Conservation (phyloP, 2,113 vertebrate genomes). For the Pterocles gutturalis region DNA sequence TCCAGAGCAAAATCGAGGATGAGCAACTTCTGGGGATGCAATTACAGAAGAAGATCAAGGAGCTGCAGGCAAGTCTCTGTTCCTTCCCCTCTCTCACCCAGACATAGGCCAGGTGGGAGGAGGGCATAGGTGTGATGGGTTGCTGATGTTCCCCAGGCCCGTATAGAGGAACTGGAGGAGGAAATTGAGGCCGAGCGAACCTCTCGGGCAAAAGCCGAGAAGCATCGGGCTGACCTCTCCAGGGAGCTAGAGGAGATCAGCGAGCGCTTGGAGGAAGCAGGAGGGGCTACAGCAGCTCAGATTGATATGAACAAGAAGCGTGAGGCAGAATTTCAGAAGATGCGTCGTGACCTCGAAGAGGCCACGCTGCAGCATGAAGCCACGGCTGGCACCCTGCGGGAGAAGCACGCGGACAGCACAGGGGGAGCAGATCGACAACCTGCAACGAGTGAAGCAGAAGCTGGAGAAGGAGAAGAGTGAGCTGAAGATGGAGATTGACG, state of each 20-base stretch:
- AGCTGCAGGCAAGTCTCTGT: constrained; percentile 68
- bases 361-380: no score
- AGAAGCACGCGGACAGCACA: no score
- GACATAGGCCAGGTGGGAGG: constrained; percentile 59
- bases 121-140: background rate
- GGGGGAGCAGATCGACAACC: constrained; percentile 85
- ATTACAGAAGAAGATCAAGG: constrained; percentile 86
- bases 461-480: constrained; percentile 95
- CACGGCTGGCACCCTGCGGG: no score
- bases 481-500: constrained; percentile 91
- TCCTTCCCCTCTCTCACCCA: background rate
- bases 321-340: no score
- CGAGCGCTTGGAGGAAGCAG: constrained; percentile 87
- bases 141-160: constrained; percentile 30
- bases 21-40: constrained; percentile 79
- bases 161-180: constrained; percentile 75
- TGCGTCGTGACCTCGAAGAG: no score
- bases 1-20: constrained; percentile 82
- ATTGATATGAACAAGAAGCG: no score
- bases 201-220: constrained; percentile 74
- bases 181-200: constrained; percentile 77
- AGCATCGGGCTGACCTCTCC: constrained; percentile 72
- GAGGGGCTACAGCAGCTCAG: constrained; percentile 54
- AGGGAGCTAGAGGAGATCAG: constrained; percentile 85
- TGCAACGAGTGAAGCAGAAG: constrained; percentile 91